These are phyloP conservation scores for Theonella swinhoei DNA, from an alignment of 37 sponge, comb jelly and placozoan species.

Conservation along the genomic window DNA sequence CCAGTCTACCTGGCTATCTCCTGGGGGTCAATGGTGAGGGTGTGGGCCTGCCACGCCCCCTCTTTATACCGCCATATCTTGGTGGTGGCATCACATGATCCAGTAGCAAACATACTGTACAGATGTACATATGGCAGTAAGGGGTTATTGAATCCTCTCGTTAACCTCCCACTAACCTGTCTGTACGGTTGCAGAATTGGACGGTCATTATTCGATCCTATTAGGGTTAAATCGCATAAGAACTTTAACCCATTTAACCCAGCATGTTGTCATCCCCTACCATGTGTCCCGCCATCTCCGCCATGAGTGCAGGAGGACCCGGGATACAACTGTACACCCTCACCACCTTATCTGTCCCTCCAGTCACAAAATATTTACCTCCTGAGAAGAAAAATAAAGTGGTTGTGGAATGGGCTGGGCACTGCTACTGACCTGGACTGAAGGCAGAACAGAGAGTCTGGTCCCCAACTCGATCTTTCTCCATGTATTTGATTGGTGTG, in stretches of 20 bases:
- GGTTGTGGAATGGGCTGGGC: neutral
- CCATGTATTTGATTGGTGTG: constrained; percentile 75
- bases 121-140: neutral
- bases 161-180: constrained; percentile 45
- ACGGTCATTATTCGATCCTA: constrained; percentile 67
- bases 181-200: constrained; percentile 42
- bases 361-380: constrained; percentile 81
- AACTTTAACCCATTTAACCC: neutral
- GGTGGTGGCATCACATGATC: constrained; percentile 75
- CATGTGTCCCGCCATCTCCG: constrained; percentile 74
- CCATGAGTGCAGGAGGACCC: constrained; percentile 38
- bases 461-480: constrained; percentile 71
- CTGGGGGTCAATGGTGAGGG: constrained; percentile 14
- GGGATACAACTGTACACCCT: constrained; percentile 67
- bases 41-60: constrained; percentile 41
- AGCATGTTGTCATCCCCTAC: constrained; percentile 24
- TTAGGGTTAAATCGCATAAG: neutral
- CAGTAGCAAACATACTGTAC: constrained; percentile 73
- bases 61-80: constrained; percentile 57
- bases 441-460: constrained; percentile 78
- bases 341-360: constrained; percentile 72
- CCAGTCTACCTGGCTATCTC: constrained; percentile 19
- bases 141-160: no score
- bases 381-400: neutral
- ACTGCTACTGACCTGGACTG: constrained; percentile 62